A percentile compares a stretch with the other conserved stretches of the same genome.
These are phyloP conservation scores for Penaeus monodon DNA, from an alignment of 2,888 invertebrate species.

Conservation along the genomic window DNA sequence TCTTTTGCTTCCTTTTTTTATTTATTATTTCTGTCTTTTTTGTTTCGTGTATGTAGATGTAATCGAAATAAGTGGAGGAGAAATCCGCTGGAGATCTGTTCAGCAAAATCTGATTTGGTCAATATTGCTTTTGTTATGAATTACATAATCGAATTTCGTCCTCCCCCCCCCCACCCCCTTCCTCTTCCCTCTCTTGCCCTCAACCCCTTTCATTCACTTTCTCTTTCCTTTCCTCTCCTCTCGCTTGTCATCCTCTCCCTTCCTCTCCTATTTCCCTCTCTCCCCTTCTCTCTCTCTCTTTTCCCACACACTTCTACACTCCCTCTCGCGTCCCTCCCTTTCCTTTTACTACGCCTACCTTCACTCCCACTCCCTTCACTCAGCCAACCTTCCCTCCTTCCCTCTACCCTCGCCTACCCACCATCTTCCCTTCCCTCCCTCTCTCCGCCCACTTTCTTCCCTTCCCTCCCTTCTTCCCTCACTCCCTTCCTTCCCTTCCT, in stretches of 20 bases:
- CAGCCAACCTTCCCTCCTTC: background rate
- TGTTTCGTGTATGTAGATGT: too few relatives aligned
- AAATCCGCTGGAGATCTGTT: too few relatives aligned
- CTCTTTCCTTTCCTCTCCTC: background rate
- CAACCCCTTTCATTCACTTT: background rate
- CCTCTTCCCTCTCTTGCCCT: too few relatives aligned
- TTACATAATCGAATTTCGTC: background rate
- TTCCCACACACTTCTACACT: background rate
- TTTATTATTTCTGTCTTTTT: too few relatives aligned
- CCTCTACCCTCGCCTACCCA: too few relatives aligned
- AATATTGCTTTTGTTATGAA: too few relatives aligned
- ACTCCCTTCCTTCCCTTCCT: background rate
- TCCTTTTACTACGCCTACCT: too few relatives aligned
- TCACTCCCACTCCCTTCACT: background rate
- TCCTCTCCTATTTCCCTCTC: background rate
- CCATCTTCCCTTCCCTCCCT: background rate
- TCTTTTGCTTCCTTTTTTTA: too few relatives aligned
- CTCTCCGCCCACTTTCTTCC: too few relatives aligned
- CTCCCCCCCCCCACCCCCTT: rapidly evolving
- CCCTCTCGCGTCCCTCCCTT: background rate
- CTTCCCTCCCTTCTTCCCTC: background rate
- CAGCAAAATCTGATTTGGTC: too few relatives aligned
- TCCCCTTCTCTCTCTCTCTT: background rate
- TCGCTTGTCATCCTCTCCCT: constrained; percentile 8
- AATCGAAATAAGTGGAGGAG: too few relatives aligned